These are phyloP conservation scores for Limnodromus scolopaceus DNA, from an alignment of 2,797 vertebrate genomes.

Conservation along the genomic window DNA sequence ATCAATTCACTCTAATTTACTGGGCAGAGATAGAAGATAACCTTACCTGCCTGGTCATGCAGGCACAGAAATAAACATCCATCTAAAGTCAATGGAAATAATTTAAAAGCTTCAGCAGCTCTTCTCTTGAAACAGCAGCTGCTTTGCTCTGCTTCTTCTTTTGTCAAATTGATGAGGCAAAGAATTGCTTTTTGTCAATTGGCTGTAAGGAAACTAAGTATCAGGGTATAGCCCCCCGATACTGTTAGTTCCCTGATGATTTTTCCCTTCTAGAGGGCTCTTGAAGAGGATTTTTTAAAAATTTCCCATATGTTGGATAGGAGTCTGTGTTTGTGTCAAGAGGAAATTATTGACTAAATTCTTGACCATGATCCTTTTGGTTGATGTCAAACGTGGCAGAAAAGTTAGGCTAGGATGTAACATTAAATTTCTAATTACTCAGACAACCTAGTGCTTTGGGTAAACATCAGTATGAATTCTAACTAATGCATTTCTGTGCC, in stretches of 20 bases:
- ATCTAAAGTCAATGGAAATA: not conserved
- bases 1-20: conserved; percentile 13
- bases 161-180: not conserved
- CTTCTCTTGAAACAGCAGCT: conserved; percentile 2
- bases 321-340: not conserved
- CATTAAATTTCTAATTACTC: not conserved
- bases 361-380: not conserved
- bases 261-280: not conserved
- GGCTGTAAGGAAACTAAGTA: not conserved
- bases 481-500: not conserved
- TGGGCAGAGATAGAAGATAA: not conserved
- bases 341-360: not conserved
- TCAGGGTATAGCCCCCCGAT: not conserved
- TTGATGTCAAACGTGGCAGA: not conserved
- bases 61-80: not conserved
- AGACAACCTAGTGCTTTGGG: not conserved
- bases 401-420: not conserved
- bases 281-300: not conserved
- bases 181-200: not conserved
- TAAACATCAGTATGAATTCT: not conserved
- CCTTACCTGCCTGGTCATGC: not conserved
- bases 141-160: not conserved
- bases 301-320: not conserved
- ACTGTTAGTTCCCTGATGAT: not conserved
- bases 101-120: not conserved